Evolutionary conservation across 2,113 vertebrate genomes (phyloP).

Genomic region (Loxodonta africana): DNA sequence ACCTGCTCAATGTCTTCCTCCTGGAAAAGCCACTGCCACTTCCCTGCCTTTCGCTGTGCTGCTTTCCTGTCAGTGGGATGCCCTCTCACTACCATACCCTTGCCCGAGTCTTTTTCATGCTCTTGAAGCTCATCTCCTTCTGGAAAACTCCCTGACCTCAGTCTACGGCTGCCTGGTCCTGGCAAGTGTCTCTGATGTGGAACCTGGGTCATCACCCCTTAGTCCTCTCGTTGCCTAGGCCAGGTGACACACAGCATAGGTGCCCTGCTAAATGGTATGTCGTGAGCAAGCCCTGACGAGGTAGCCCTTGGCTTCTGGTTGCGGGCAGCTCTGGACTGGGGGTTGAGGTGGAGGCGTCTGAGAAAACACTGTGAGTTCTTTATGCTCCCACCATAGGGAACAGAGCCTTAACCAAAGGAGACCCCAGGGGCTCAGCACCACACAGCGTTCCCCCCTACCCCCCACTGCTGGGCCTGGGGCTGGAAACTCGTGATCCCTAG

Average conservation of each 20-base stretch:
- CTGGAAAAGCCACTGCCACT: neutral
- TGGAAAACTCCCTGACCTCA: neutral
- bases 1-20: neutral
- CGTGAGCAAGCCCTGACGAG: neutral
- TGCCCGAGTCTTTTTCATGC: neutral
- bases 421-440: neutral
- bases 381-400: neutral
- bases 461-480: neutral
- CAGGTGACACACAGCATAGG: neutral
- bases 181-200: neutral
- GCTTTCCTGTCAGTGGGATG: fast-evolving
- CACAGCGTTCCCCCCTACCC: neutral
- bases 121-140: neutral
- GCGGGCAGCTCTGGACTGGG: neutral
- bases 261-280: neutral
- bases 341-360: neutral
- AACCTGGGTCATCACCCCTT: neutral
- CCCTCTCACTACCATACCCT: neutral
- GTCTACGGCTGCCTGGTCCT: neutral
- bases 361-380: neutral
- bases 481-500: neutral
- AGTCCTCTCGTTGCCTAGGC: neutral
- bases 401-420: neutral
- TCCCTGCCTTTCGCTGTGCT: neutral
- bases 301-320: neutral